phyloP scores from a whole-genome alignment of 2,797 vertebrate species.

The Euphonia xanthogaster region DNA sequence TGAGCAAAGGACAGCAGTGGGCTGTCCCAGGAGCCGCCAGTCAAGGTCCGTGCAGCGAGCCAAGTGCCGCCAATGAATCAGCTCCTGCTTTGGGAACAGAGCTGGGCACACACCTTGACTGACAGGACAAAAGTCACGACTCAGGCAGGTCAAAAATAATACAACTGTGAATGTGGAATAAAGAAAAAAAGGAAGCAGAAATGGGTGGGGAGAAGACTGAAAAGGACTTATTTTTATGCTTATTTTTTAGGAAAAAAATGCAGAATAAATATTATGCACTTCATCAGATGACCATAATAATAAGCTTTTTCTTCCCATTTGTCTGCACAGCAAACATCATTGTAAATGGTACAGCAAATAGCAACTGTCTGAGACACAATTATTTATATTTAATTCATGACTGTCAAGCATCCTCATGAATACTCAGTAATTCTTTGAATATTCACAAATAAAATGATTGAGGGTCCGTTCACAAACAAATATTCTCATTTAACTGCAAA shows the following conservation, averaged over 20 bases:
- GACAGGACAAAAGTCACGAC: not conserved
- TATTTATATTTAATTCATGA: not conserved
- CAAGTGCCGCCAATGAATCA: not conserved
- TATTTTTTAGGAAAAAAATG: not conserved
- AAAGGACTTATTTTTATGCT: not conserved
- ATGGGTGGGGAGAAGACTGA: not conserved
- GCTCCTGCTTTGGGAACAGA: not conserved
- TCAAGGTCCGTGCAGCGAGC: rapidly evolving
- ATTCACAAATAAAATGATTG: not conserved
- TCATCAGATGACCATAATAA: not conserved
- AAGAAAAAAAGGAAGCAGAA: not conserved
- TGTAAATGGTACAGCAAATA: not conserved
- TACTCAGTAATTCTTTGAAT: not conserved
- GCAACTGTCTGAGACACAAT: not conserved
- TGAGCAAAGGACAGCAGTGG: not conserved
- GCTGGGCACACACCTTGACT: not conserved
- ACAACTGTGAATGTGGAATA: not conserved
- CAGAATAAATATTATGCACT: not conserved
- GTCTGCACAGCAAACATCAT: not conserved
- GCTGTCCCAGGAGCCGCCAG: not conserved
- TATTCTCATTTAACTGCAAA: not conserved
- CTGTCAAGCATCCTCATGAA: not conserved
- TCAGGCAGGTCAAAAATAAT: not conserved
- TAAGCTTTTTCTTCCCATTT: not conserved
- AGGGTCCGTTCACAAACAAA: not conserved